Percentiles rank a stretch among this genome's conserved stretches.
Conservation (phyloP, 1,140 invertebrate species). For the Homalodisca vitripennis region DNA sequence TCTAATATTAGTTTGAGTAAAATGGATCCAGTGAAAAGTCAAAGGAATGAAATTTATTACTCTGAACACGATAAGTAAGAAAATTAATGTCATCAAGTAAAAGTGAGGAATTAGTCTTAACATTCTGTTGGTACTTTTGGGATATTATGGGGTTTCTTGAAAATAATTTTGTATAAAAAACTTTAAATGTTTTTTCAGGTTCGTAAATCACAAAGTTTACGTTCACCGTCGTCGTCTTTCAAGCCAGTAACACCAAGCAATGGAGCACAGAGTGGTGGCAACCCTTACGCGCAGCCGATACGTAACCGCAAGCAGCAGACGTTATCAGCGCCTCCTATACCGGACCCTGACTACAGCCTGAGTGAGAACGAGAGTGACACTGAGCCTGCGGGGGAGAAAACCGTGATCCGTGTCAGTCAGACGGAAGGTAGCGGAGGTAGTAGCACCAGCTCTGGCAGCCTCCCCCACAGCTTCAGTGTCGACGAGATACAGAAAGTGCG, state of each 20-base stretch:
- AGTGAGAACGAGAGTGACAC: constrained; percentile 65
- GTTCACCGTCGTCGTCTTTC: constrained; percentile 52
- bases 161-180: too few species aligned
- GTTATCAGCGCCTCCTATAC: constrained; percentile 67
- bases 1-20: too few species aligned
- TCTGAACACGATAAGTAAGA: too few species aligned
- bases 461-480: constrained; percentile 81
- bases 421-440: constrained; percentile 39
- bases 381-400: constrained; percentile 55
- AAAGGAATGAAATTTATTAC: too few species aligned
- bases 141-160: too few species aligned
- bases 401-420: constrained; percentile 41
- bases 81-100: too few species aligned
- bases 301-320: constrained; percentile 30
- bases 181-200: constrained; percentile 47
- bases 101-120: too few species aligned
- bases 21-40: too few species aligned
- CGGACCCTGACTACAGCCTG: constrained; percentile 86
- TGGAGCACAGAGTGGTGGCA: constrained; percentile 20
- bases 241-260: constrained; percentile 41
- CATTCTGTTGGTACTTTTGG: too few species aligned
- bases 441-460: constrained; percentile 61
- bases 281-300: constrained; percentile 40
- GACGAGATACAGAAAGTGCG: constrained; percentile 80
- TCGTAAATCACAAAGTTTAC: constrained; percentile 63